Evolutionary conservation across 2,113 vertebrate species (phyloP).

Genomic region (Actinemys pallida): DNA sequence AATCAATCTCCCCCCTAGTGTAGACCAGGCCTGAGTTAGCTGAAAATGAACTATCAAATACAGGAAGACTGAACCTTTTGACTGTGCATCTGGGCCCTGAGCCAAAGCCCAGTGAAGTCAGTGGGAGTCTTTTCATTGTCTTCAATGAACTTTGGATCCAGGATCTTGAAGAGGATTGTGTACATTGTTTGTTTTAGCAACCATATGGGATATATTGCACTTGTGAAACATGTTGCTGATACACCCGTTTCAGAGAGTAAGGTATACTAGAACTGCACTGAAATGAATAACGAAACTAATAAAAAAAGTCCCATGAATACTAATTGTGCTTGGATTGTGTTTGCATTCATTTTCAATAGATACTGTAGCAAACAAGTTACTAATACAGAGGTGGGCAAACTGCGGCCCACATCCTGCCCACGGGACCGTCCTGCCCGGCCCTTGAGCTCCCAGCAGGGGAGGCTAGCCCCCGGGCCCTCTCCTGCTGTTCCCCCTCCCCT

Average conservation of each 20-base stretch:
- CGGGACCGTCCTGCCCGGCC: no score
- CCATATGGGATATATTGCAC: not conserved
- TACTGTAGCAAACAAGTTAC: not conserved
- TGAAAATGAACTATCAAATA: no score
- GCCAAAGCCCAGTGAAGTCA: not conserved
- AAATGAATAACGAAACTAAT: no score
- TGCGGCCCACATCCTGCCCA: no score
- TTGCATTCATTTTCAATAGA: not conserved
- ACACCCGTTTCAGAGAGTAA: not conserved
- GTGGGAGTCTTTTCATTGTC: not conserved
- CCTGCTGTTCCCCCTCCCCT: no score
- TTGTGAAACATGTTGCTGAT: not conserved
- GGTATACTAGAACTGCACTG: not conserved
- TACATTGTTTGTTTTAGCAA: not conserved
- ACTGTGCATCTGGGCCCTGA: no score
- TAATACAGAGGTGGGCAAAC: no score
- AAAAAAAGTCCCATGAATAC: not conserved
- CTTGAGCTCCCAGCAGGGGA: no score
- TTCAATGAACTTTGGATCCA: not conserved
- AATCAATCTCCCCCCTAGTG: no score
- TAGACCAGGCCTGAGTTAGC: no score
- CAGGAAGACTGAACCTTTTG: no score
- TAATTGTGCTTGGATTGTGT: not conserved
- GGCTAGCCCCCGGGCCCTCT: no score
- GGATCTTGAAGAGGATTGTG: not conserved